Conservation (phyloP, 2,113 vertebrate genomes). For the Clarias batrachus region DNA sequence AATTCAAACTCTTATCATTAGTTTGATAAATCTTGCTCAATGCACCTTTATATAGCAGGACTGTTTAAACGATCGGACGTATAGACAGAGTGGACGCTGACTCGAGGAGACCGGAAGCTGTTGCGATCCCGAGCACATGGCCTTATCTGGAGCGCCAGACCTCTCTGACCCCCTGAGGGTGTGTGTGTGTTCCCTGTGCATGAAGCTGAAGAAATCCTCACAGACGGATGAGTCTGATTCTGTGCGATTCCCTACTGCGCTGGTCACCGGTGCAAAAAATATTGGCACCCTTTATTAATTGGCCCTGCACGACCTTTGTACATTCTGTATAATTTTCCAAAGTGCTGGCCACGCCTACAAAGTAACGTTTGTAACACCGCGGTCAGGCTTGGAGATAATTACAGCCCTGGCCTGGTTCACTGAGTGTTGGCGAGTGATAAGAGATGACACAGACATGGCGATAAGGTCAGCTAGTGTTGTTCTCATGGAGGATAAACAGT, state of each 20-base stretch:
- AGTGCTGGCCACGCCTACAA: no score
- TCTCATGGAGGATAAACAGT: background rate
- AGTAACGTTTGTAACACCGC: background rate
- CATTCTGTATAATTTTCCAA: background rate
- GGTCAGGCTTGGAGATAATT: background rate
- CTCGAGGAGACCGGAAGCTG: background rate
- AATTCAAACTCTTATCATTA: no score
- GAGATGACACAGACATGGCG: background rate
- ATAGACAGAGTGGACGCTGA: background rate
- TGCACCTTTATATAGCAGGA: no score
- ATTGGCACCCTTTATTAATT: background rate
- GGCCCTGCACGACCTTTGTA: background rate
- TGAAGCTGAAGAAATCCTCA: background rate
- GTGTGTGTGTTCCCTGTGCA: background rate
- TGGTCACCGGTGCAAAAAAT: background rate
- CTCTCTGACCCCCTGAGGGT: background rate
- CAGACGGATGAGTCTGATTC: background rate
- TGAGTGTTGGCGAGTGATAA: background rate
- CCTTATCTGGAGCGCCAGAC: background rate
- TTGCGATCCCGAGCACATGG: slow-evolving; percentile 1
- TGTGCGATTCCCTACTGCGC: background rate
- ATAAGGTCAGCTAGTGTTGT: background rate
- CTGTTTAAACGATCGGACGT: background rate
- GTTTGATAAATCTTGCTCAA: no score
- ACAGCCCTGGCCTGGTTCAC: no score